Percentiles rank a stretch among this genome's conserved stretches.
phyloP scores from a whole-genome alignment of 2,113 vertebrate species.

The Rostratula benghalensis region DNA sequence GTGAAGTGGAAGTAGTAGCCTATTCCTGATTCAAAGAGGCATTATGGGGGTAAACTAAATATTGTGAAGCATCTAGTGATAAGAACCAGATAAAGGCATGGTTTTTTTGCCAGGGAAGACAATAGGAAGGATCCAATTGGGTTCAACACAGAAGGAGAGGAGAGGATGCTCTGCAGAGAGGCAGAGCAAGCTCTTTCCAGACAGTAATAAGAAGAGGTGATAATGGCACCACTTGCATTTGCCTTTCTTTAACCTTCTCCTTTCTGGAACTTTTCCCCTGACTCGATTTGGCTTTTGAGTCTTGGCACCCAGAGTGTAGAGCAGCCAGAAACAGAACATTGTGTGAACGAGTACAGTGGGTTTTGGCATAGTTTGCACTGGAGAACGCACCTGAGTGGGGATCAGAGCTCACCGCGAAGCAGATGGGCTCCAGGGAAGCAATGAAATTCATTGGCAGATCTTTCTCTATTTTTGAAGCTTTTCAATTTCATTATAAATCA shows the following conservation, averaged over 20 bases:
- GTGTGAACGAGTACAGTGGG: rapidly evolving
- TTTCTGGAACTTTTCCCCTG: neutral
- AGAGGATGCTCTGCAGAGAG: neutral
- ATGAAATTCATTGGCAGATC: neutral
- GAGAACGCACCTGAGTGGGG: neutral
- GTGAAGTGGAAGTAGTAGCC: neutral
- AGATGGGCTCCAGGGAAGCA: neutral
- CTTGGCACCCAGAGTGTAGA: rapidly evolving
- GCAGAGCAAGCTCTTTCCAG: neutral
- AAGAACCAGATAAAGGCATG: neutral
- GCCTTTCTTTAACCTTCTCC: neutral
- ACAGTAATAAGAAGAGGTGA: neutral
- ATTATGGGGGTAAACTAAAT: neutral
- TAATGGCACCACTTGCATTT: neutral
- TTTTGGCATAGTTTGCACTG: neutral
- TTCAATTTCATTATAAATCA: neutral
- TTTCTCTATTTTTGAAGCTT: neutral
- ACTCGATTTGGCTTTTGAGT: neutral
- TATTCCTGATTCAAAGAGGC: neutral
- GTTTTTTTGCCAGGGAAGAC: neutral
- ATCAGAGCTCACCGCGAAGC: neutral
- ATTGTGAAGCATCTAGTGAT: neutral
- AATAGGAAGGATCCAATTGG: neutral
- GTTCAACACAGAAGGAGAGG: neutral
- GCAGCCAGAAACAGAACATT: neutral